Conservation (phyloP, 2,888 invertebrate genomes). For the Eupithecia insigniata region DNA sequence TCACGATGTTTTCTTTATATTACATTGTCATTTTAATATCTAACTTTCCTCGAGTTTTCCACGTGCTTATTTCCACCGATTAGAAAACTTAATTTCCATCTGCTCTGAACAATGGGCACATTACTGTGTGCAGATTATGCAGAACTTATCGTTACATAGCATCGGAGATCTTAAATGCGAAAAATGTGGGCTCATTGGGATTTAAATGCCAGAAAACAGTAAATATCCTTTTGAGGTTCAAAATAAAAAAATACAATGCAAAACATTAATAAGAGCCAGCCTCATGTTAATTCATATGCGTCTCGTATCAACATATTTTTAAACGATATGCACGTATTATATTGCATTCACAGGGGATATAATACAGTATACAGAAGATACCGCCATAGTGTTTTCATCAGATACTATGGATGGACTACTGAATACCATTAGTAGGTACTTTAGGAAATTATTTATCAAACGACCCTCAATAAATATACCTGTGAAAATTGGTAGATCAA, state of each 20-base stretch:
- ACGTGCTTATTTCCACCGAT: constrained; percentile 58
- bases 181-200: neutral
- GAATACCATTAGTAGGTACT: too few relatives aligned
- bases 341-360: too few relatives aligned
- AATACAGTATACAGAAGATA: too few relatives aligned
- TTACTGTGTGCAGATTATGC: constrained; percentile 6
- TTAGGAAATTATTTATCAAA: too few relatives aligned
- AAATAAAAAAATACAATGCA: neutral
- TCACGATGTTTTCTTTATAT: neutral
- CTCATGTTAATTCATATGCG: neutral
- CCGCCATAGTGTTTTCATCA: too few relatives aligned
- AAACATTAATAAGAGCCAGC: neutral
- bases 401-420: too few relatives aligned
- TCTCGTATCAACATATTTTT: too few relatives aligned
- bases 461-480: too few relatives aligned
- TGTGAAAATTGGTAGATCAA: too few relatives aligned
- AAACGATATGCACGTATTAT: too few relatives aligned
- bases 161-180: neutral
- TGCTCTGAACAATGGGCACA: constrained; percentile 54
- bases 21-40: constrained; percentile 12
- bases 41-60: constrained; percentile 46
- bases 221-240: neutral
- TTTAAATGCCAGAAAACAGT: neutral
- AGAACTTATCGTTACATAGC: neutral
- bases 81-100: constrained; percentile 63